phyloP scores from a whole-genome alignment of 2,113 vertebrate species.

The Turdus rufiventris region DNA sequence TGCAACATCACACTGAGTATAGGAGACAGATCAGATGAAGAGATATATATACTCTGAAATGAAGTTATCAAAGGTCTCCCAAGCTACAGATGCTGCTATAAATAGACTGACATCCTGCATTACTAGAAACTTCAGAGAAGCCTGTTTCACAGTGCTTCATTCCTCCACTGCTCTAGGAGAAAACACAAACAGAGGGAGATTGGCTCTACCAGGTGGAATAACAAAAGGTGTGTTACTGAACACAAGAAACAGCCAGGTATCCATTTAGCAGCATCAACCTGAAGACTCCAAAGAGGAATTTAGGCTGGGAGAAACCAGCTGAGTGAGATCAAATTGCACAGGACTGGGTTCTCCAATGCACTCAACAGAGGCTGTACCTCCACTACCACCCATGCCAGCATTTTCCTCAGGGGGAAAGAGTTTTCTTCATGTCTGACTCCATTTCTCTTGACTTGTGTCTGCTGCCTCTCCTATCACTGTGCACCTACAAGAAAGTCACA shows the following conservation, averaged over 20 bases:
- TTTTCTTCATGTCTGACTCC: neutral
- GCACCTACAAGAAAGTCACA: neutral
- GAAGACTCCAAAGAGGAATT: neutral
- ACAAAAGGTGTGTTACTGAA: neutral
- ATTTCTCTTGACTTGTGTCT: neutral
- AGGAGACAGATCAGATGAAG: neutral
- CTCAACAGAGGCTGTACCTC: fast-evolving
- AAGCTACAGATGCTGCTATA: neutral
- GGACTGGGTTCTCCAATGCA: neutral
- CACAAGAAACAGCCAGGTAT: neutral
- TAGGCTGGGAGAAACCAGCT: neutral
- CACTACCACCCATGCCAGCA: neutral
- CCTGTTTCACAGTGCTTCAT: neutral
- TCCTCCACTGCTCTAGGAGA: neutral
- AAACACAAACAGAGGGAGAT: neutral
- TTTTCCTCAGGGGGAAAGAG: neutral
- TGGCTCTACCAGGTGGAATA: neutral
- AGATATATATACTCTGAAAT: neutral
- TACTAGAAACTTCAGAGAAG: neutral
- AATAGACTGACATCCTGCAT: neutral
- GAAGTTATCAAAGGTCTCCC: neutral
- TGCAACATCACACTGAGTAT: neutral
- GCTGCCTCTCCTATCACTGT: neutral
- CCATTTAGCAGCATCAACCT: neutral
- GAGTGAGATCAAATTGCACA: neutral